A percentile compares a stretch with the other conserved stretches of the same genome.
phyloP scores from a whole-genome alignment of 2,113 vertebrate genomes.

The Isurus oxyrinchus region DNA sequence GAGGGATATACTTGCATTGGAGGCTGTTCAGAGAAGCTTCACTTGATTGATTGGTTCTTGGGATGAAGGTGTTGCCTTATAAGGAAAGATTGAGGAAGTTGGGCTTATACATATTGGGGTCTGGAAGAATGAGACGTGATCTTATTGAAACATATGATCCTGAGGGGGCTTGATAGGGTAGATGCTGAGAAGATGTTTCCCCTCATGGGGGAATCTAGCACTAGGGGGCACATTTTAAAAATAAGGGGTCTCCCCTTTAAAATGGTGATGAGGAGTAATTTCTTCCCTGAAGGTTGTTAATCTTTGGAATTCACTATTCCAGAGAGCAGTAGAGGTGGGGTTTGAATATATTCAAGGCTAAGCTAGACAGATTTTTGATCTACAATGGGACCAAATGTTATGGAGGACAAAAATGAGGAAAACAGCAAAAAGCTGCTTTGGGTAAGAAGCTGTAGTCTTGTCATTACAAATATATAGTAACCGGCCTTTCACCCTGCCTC shows the following conservation, averaged over 20 bases:
- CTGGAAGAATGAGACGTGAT: background rate
- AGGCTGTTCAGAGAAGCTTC: too few relatives aligned
- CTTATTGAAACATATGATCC: background rate
- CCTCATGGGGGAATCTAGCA: background rate
- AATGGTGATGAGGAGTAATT: background rate
- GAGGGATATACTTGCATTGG: too few relatives aligned
- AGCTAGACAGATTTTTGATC: background rate
- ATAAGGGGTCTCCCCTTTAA: background rate
- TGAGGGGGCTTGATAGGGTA: too few relatives aligned
- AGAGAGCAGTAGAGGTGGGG: background rate
- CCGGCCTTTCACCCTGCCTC: background rate
- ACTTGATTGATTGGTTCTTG: too few relatives aligned
- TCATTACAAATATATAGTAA: background rate
- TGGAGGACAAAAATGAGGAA: background rate
- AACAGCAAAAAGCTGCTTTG: background rate
- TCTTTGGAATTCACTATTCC: background rate
- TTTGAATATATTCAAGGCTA: background rate
- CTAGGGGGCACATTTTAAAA: background rate
- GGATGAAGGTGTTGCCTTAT: too few relatives aligned
- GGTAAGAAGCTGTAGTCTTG: background rate
- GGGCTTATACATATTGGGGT: too few relatives aligned
- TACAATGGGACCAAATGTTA: too few relatives aligned
- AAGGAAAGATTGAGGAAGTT: too few relatives aligned
- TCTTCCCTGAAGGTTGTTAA: background rate
- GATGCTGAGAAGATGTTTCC: background rate